Evolutionary conservation across 35 echinoderm and acorn worm genomes (phyloP).

Genomic region (Patiria miniata): DNA sequence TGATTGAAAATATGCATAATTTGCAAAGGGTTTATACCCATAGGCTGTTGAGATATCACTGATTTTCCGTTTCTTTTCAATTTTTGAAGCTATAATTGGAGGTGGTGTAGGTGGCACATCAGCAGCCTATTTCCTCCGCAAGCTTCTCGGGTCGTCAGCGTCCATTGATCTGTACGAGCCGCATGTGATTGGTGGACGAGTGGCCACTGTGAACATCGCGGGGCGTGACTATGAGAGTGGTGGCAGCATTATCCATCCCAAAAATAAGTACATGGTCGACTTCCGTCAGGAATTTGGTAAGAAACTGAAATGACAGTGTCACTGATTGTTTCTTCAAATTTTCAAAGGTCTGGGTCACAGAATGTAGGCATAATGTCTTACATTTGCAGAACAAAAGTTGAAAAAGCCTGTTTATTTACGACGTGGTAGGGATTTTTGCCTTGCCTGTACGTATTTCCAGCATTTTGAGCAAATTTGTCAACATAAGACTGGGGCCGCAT

Average conservation of each 20-base stretch:
- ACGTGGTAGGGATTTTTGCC: too few species aligned
- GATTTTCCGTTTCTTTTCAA: conserved; percentile 29
- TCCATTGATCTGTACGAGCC: conserved; percentile 67
- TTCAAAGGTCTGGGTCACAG: neutral
- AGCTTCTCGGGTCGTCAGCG: conserved; percentile 64
- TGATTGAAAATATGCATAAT: too few species aligned
- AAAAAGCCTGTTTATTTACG: too few species aligned
- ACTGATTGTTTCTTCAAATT: neutral
- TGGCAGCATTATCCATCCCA: conserved; percentile 72
- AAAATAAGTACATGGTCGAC: conserved; percentile 77
- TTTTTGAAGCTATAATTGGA: conserved; percentile 65
- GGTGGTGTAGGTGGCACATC: conserved; percentile 85
- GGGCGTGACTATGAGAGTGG: conserved; percentile 72
- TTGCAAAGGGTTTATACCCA: too few species aligned
- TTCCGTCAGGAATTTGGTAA: conserved; percentile 83
- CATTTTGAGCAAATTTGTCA: too few species aligned
- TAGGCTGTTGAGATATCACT: too few species aligned
- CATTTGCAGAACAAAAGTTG: too few species aligned
- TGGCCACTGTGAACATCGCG: conserved; percentile 62
- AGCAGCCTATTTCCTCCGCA: conserved; percentile 51
- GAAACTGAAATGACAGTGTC: neutral
- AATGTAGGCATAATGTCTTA: neutral
- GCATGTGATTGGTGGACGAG: conserved; percentile 64
- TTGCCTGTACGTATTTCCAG: too few species aligned
- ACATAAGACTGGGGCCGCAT: too few species aligned